Conservation (phyloP, 2,113 vertebrate genomes). For the Triplophysa siluroides region DNA sequence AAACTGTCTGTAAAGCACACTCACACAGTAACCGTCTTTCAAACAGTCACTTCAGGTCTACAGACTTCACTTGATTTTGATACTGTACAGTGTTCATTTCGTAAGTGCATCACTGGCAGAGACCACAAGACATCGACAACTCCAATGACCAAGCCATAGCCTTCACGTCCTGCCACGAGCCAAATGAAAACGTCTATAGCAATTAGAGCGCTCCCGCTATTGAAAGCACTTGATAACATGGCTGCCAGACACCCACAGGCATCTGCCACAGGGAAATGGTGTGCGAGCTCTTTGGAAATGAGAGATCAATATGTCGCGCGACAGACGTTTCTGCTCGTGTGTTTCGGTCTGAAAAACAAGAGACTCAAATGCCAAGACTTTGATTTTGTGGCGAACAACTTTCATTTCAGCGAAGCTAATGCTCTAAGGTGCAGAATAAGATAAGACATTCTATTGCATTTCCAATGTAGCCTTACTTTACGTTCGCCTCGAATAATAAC, state of each 20-base stretch:
- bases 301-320: constrained; percentile 38
- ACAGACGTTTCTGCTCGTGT: constrained; percentile 23
- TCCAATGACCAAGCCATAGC: constrained; percentile 21
- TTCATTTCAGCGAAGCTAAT: constrained; percentile 3
- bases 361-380: neutral
- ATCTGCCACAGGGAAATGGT: constrained; percentile 46
- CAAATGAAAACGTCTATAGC: constrained; percentile 53
- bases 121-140: constrained; percentile 38
- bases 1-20: constrained; percentile 16
- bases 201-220: constrained; percentile 42
- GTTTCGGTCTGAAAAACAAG: neutral
- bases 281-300: constrained; percentile 37
- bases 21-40: neutral
- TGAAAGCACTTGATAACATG: constrained; percentile 38
- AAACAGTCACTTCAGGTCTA: neutral
- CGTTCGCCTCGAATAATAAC: neutral
- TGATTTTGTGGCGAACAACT: neutral
- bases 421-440: neutral
- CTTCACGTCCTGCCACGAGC: constrained; percentile 33
- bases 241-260: constrained; percentile 50
- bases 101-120: constrained; percentile 45
- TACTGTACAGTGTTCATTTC: constrained; percentile 31
- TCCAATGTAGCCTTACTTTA: constrained; percentile 14
- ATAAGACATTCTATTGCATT: constrained; percentile 12
- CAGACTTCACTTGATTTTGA: constrained; percentile 1